Percentiles rank a stretch among this genome's conserved stretches.
Evolutionary conservation across 2,888 invertebrate genomes (phyloP).

Genomic region (Nemoura dubitans): DNA sequence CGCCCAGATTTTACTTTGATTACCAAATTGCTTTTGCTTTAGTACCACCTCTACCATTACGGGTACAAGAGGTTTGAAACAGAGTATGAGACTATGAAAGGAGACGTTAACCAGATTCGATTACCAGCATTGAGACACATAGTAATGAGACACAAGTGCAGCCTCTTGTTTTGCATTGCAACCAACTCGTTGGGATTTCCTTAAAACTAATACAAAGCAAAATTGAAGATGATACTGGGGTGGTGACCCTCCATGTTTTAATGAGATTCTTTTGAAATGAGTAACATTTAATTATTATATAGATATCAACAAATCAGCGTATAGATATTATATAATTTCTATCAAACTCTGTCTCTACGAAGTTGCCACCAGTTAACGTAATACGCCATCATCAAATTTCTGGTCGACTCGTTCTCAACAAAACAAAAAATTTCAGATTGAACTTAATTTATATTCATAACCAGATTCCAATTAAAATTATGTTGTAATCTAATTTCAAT

Average conservation of each 20-base stretch:
- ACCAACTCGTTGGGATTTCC: background rate
- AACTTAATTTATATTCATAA: conserved; percentile 24
- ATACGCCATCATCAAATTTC: conserved; percentile 23
- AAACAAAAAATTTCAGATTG: background rate
- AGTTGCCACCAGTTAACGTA: background rate
- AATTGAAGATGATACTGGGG: background rate
- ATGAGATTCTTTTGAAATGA: background rate
- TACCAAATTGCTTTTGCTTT: background rate
- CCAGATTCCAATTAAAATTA: conserved; percentile 33
- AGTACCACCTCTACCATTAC: too few relatives aligned
- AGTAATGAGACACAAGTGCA: background rate
- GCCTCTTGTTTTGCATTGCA: background rate
- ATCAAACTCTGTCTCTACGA: background rate
- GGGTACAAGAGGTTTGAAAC: too few relatives aligned
- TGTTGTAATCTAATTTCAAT: conserved; percentile 19
- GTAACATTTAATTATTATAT: background rate
- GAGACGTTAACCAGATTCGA: background rate
- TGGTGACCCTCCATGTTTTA: background rate
- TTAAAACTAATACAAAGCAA: background rate
- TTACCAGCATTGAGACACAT: background rate
- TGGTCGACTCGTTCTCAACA: background rate
- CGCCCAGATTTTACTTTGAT: background rate
- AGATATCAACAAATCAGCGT: background rate
- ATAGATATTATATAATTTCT: background rate
- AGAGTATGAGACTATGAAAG: too few relatives aligned